A percentile compares a stretch with the other conserved stretches of the same genome.
These are phyloP conservation scores for Temnothorax rugatulus DNA, from an alignment of 2,888 invertebrate species.

Conservation along the genomic window DNA sequence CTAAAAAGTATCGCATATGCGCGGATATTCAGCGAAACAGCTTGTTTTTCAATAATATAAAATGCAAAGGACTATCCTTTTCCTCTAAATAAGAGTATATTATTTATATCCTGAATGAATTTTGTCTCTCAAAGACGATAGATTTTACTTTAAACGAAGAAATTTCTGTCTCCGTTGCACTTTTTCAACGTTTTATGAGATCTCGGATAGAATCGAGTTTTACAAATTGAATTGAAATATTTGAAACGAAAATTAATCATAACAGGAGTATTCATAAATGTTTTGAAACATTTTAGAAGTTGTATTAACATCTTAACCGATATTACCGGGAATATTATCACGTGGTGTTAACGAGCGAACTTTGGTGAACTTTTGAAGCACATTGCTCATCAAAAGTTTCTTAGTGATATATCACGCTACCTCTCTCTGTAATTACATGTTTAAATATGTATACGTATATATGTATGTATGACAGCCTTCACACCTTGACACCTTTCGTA, in stretches of 20 bases:
- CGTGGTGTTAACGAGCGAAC: constrained; percentile 27
- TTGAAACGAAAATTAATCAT: constrained; percentile 1
- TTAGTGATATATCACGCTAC: constrained; percentile 28
- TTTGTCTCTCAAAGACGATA: not conserved
- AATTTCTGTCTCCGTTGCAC: not conserved
- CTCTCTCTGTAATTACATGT: constrained; percentile 19
- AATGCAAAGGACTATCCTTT: not conserved
- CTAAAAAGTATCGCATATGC: not conserved
- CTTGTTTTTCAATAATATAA: not conserved
- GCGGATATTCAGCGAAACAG: not conserved
- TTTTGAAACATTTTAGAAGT: constrained; percentile 1
- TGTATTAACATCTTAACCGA: constrained; percentile 27
- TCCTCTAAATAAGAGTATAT: not conserved
- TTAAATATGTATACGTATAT: not conserved
- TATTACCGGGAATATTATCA: constrained; percentile 33
- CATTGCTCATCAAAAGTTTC: constrained; percentile 34
- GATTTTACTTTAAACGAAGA: not conserved
- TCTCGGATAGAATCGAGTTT: not conserved
- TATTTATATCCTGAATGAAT: not conserved
- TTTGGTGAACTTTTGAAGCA: constrained; percentile 27
- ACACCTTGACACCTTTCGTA: not conserved
- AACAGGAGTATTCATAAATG: not conserved
- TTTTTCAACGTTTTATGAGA: not conserved
- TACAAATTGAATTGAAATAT: not conserved
- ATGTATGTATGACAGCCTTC: no score